Evolutionary conservation across 2,113 vertebrate genomes (phyloP), one percentile per base, ranked within the genome.

Genomic region (Condylura cristata): DNA sequence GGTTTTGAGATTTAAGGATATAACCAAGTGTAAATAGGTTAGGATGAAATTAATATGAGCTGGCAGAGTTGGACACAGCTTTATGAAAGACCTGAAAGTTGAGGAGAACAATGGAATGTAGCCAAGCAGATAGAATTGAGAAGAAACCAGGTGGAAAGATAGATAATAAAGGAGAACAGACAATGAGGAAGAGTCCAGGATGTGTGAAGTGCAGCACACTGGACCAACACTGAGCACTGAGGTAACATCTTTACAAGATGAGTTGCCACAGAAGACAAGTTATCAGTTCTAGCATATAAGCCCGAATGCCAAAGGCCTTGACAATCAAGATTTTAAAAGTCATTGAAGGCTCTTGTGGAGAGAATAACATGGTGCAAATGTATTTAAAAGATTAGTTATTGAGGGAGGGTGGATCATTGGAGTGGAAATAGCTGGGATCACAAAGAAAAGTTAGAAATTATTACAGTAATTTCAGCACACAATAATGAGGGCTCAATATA

Each of bases 161-260:
- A 70, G 8, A 28, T 41, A 6, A 26, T 22, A 3, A 32, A 60
- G 39, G 44, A 56, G 34, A 78, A 16, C 0, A 17, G 41, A 22
- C 24, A n/a, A 18, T 24, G 2, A 82, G 7, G 16, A 34, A 56
- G 13, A n/a, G 1, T 24, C 9, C 34, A 13, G 34, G 41, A 83
- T 9, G 34, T 2, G 20, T 11, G 6, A 13, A 17, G 13, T 18
- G 1, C n/a, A 20, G 18, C 63, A 28, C 30, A 24, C 1, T 20
- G 34, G 13, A 68, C 4, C 4, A 0, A 2, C 2, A 8, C 3
- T 22, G 3, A 32, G 17, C 37, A 44, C 44, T 32, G n/a, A n/a
- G n/a, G n/a, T n/a, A 41, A 70, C 24, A 26, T n/a, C 61, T 80
- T 37, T 76, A 53, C 26, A 32, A 39, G 30, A 76, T 4, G 44